A percentile compares a stretch with the other conserved stretches of the same genome.
Conservation (phyloP, 2,888 invertebrate genomes). For the Myathropa florea region DNA sequence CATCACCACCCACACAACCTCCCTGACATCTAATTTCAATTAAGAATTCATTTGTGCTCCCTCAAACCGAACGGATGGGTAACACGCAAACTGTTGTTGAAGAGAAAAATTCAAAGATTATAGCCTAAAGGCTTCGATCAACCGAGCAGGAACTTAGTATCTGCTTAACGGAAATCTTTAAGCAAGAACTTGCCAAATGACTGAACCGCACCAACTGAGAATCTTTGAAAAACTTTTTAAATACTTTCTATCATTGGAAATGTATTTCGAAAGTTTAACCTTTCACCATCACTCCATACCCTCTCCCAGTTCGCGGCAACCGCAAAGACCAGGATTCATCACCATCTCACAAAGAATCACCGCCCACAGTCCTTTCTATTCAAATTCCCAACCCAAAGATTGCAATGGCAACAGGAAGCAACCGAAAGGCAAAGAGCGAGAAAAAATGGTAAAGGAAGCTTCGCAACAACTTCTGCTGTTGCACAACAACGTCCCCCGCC, state of each 20-base stretch:
- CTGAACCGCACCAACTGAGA: constrained; percentile 1
- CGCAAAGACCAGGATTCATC: constrained; percentile 59
- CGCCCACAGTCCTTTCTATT: constrained; percentile 39
- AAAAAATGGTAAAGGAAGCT: constrained; percentile 30
- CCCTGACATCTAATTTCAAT: neutral
- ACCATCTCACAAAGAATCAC: constrained; percentile 23
- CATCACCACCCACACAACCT: neutral
- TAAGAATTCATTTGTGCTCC: neutral
- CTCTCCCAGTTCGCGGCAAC: neutral
- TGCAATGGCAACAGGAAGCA: neutral
- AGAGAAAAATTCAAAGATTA: neutral
- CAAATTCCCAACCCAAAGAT: constrained; percentile 40
- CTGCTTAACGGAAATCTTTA: constrained; percentile 3
- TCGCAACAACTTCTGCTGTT: constrained; percentile 51
- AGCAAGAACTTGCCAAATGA: constrained; percentile 12
- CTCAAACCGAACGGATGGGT: neutral
- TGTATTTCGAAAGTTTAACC: constrained; percentile 53
- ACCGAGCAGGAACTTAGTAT: neutral
- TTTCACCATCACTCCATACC: neutral
- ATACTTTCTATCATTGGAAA: constrained; percentile 50
- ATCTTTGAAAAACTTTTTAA: constrained; percentile 43
- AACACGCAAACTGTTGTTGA: neutral
- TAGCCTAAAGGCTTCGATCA: constrained; percentile 9
- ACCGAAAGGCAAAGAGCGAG: neutral
- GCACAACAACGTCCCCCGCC: constrained; percentile 39